These are phyloP conservation scores for Trichomycterus rosablanca DNA, from an alignment of 2,113 vertebrate genomes.

Conservation along the genomic window DNA sequence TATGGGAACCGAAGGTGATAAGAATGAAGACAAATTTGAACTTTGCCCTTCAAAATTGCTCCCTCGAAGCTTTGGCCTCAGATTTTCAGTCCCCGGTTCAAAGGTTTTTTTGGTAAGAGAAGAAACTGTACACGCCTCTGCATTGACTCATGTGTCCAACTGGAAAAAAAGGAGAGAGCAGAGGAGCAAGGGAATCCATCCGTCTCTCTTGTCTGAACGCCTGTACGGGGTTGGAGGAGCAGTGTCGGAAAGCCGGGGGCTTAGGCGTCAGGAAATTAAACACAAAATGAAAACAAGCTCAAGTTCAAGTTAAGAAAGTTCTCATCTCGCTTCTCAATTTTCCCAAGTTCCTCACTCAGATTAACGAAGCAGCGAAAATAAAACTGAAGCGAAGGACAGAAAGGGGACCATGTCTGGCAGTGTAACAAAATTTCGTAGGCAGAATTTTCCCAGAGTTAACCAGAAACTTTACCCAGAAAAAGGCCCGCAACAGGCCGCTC, in stretches of 20 bases:
- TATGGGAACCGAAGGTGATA: neutral
- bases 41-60: conserved; percentile 19
- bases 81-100: conserved; percentile 18
- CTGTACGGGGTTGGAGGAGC: conserved; percentile 58
- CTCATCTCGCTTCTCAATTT: conserved; percentile 75
- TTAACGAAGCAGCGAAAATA: conserved; percentile 37
- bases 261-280: conserved; percentile 97
- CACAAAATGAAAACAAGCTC: conserved; percentile 92
- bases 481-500: too few species aligned
- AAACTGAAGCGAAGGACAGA: neutral
- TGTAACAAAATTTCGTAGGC: too few species aligned
- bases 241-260: conserved; percentile 75
- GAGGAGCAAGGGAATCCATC: conserved; percentile 34
- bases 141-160: conserved; percentile 15
- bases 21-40: conserved; percentile 15
- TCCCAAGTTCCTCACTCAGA: conserved; percentile 64
- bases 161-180: conserved; percentile 33
- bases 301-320: conserved; percentile 70
- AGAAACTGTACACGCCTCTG: conserved; percentile 19
- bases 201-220: conserved; percentile 40
- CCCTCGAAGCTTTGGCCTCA: conserved; percentile 12
- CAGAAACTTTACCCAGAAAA: too few species aligned
- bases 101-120: conserved; percentile 24
- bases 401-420: too few species aligned
- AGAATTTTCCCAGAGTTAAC: too few species aligned